phyloP scores from a whole-genome alignment of 2,888 invertebrate species.

The Hypomecis punctinalis region DNA sequence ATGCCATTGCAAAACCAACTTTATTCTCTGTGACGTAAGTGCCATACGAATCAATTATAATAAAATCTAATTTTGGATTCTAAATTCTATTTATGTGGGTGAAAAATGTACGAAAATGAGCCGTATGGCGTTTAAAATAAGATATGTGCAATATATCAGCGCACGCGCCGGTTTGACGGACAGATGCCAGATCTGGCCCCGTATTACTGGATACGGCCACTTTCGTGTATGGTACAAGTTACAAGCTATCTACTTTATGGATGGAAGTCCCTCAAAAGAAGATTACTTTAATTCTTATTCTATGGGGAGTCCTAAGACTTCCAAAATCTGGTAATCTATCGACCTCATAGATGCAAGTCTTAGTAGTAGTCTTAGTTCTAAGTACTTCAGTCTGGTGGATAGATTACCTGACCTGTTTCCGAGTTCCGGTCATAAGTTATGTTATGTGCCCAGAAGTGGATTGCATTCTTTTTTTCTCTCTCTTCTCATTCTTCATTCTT shows the following conservation, averaged over 20 bases:
- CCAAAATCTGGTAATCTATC: too few relatives aligned
- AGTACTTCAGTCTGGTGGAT: too few relatives aligned
- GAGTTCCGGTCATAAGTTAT: too few relatives aligned
- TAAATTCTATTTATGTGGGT: constrained; percentile 3
- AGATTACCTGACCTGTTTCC: too few relatives aligned
- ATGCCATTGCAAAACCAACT: constrained; percentile 15
- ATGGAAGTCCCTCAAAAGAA: too few relatives aligned
- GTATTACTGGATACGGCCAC: constrained; percentile 29
- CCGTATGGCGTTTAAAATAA: constrained; percentile 30
- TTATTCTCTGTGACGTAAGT: background rate
- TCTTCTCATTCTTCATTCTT: too few relatives aligned
- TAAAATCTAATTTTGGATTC: constrained; percentile 8
- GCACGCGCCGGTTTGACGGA: constrained; percentile 43
- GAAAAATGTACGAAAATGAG: constrained; percentile 15
- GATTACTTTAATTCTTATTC: too few relatives aligned
- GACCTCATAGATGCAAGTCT: too few relatives aligned
- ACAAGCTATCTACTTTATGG: background rate
- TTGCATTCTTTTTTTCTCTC: too few relatives aligned
- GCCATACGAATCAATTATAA: background rate
- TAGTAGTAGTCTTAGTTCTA: too few relatives aligned
- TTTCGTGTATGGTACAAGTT: constrained; percentile 27
- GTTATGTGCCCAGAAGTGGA: too few relatives aligned
- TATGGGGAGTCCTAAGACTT: too few relatives aligned
- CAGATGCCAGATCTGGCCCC: constrained; percentile 43
- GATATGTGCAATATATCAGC: constrained; percentile 42